Percentiles rank a stretch among this genome's conserved stretches.
phyloP scores from a whole-genome alignment of 2,797 vertebrate genomes.

The Periparus ater region DNA sequence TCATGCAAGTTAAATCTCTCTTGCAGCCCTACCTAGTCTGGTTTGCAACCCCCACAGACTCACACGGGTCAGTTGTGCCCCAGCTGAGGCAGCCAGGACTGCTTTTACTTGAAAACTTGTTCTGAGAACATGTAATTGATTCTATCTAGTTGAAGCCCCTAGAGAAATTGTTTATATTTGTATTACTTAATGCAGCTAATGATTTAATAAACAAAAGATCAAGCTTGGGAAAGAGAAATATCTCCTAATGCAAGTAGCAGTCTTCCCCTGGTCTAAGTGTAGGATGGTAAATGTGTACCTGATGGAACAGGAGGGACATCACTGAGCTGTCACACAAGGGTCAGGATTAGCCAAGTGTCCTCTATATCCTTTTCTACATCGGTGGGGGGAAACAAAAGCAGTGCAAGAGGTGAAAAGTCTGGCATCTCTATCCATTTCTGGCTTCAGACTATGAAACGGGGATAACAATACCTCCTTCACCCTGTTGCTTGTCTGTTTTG shows the following conservation, averaged over 20 bases:
- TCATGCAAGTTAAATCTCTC: background rate
- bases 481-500: background rate
- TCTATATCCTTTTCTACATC: background rate
- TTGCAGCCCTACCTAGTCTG: background rate
- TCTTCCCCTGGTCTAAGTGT: background rate
- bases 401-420: background rate
- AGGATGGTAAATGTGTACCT: background rate
- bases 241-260: background rate
- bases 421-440: background rate
- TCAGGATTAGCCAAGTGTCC: background rate
- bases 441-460: background rate
- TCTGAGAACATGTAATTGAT: background rate
- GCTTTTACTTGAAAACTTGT: background rate
- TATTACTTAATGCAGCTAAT: background rate
- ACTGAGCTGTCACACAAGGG: background rate
- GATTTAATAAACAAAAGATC: background rate
- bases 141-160: background rate
- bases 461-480: background rate
- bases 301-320: background rate
- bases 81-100: background rate
- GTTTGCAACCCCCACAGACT: background rate
- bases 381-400: background rate
- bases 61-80: background rate
- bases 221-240: background rate
- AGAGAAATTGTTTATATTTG: background rate